Base-by-base conservation (phyloP, 2,797 vertebrate genomes). In the Taenioides sp. region DNA sequence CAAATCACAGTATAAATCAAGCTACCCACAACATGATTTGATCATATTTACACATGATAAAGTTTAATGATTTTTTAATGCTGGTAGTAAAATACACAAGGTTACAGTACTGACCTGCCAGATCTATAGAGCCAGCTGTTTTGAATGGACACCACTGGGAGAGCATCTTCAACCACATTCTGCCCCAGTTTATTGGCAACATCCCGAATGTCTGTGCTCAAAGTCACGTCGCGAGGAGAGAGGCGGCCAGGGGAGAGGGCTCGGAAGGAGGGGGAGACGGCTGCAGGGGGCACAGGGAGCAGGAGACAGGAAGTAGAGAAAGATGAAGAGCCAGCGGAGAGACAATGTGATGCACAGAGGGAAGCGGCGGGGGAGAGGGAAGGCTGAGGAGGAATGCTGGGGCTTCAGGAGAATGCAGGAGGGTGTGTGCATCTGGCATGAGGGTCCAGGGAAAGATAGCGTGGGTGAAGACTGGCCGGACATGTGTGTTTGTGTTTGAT, bases 401-500 rank as follows among this genome's bases (percentile, higher is more conserved):
- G 76, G 77, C 78, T 86, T 76, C 75, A 85, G 80, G 80, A 80
- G 72, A 75, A 71, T 25, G 80, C 73, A 74, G 72, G 82, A 91
- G 89, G 89, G 92, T 92, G 92, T 93, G 91, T 91, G 90, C 86
- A 89, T 94, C 91, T 94, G 93, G 93, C 92, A 93, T 89, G 86
- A 79, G 84, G 90, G 92, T 91, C 91, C 87, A 91, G 91, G 91
- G 90, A 84, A 89, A 92, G 93, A 94, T 92, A 93, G 90, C 88
- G 90, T 86, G 91, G 92, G 92, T 93, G 93, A 47, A 92, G 89
- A 86, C 91, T 92, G 94, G 92, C 94, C 93, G 93, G 94, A 95
- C 93, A 91, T 94, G 93, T 94, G 90, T 94, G 93, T 94, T 95
- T 95, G 93, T 95, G 91, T 95, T 94, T 93, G 91, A 93, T 91